Conservation (phyloP, 1,140 invertebrate species). For the Bombyx mandarina region DNA sequence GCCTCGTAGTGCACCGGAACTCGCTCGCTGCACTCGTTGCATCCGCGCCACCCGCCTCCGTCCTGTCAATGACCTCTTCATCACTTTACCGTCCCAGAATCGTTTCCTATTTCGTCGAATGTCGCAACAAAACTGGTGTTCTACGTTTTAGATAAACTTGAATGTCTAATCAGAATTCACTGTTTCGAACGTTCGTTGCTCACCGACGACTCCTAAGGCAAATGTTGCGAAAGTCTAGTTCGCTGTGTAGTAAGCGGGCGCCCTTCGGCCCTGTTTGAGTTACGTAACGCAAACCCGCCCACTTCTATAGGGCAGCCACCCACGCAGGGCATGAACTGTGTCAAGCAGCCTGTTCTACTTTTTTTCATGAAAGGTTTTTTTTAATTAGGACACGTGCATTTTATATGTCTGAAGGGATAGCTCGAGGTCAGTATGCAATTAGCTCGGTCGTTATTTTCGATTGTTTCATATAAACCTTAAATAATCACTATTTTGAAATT, state of each 20-base stretch:
- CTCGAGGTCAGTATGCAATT: neutral
- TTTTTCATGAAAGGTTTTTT: conserved; percentile 33
- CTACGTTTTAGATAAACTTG: neutral
- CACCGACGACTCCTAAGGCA: conserved; percentile 26
- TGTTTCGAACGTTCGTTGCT: conserved; percentile 7
- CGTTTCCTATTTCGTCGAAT: conserved; percentile 22
- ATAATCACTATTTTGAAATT: neutral
- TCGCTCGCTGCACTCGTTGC: conserved; percentile 62
- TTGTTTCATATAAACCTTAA: neutral
- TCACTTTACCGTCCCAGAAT: conserved; percentile 19
- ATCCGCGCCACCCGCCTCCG: conserved; percentile 45
- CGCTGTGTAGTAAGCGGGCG: conserved; percentile 30
- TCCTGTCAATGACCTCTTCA: conserved; percentile 63
- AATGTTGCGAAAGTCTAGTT: conserved; percentile 34
- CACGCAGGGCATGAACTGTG: conserved; percentile 50
- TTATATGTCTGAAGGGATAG: conserved; percentile 19
- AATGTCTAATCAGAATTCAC: conserved; percentile 4
- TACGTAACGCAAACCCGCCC: conserved; percentile 49
- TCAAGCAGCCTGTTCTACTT: conserved; percentile 55
- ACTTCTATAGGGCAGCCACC: conserved; percentile 53
- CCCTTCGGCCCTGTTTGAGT: conserved; percentile 58
- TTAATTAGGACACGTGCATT: conserved; percentile 4
- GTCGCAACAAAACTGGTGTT: neutral
- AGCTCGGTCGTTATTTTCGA: neutral
- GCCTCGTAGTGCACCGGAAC: conserved; percentile 64